phyloP scores from a whole-genome alignment of 2,888 invertebrate genomes.

The Lithophane leautieri region DNA sequence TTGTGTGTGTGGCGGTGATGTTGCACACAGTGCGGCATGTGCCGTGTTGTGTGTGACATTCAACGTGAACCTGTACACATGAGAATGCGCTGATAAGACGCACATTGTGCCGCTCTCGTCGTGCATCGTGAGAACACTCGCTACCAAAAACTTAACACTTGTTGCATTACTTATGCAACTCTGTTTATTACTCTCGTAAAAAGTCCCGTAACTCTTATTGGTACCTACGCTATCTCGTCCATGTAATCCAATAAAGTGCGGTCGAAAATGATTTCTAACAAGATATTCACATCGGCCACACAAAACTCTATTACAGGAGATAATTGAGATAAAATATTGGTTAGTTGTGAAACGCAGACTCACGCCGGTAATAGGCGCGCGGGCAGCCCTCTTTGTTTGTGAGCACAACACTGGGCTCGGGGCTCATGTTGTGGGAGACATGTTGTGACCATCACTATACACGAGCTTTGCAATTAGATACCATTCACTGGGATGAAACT shows the following conservation, averaged over 20 bases:
- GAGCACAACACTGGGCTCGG: conserved; percentile 17
- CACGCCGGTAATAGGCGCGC: conserved; percentile 52
- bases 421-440: conserved; percentile 7
- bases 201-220: conserved; percentile 32
- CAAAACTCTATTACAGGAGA: conserved; percentile 50
- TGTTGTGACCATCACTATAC: neutral
- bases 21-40: neutral
- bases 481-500: neutral
- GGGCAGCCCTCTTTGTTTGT: conserved; percentile 50
- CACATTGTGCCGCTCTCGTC: neutral
- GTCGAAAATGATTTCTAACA: conserved; percentile 47
- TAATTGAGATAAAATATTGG: conserved; percentile 66
- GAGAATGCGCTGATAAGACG: neutral
- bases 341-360: conserved; percentile 62
- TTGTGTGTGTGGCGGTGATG: neutral
- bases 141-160: neutral
- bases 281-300: conserved; percentile 56
- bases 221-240: conserved; percentile 43
- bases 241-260: conserved; percentile 55
- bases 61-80: neutral
- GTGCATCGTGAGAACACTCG: neutral
- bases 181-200: conserved; percentile 6
- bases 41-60: neutral
- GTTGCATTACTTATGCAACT: conserved; percentile 3
- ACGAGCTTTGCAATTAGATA: neutral